Evolutionary conservation across 2,797 vertebrate genomes (phyloP).

Genomic region (Tokudaia tokunoshimensis): DNA sequence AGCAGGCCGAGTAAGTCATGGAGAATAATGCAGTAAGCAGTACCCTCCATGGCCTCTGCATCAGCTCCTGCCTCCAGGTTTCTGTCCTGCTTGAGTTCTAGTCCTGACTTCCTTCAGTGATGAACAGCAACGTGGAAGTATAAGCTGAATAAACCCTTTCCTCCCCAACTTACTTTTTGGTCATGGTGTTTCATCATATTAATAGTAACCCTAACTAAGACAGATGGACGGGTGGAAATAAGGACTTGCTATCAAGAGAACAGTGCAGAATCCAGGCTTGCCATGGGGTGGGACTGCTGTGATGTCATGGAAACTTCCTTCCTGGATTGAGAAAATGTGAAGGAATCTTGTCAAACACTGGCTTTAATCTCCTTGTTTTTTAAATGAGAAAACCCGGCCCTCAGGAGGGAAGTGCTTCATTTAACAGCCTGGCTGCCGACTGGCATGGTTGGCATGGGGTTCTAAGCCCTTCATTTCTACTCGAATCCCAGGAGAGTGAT

Average conservation of each 20-base stretch:
- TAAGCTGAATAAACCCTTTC: not conserved
- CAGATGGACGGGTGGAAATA: too few species aligned
- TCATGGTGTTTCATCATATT: not conserved
- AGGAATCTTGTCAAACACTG: not conserved
- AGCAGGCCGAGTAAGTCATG: not conserved
- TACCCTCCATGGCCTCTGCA: not conserved
- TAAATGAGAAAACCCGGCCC: not conserved
- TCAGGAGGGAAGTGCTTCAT: not conserved
- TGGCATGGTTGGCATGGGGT: not conserved
- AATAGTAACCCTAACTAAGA: not conserved
- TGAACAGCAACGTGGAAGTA: not conserved
- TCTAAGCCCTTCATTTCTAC: not conserved
- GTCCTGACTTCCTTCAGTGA: not conserved
- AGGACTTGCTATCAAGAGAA: too few species aligned
- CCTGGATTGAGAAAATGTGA: not conserved
- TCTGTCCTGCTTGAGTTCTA: not conserved
- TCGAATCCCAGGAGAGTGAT: not conserved
- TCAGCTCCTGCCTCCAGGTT: not conserved
- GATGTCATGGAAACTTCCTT: not conserved
- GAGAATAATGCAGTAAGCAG: not conserved
- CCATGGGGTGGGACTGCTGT: fast-evolving
- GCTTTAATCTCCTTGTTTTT: not conserved
- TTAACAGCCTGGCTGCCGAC: not conserved
- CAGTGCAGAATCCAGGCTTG: not conserved
- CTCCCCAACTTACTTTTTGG: not conserved